A percentile compares a stretch with the other conserved stretches of the same genome.
phyloP scores from a whole-genome alignment of 2,113 vertebrate species.

The Chascanopsetta lugubris region DNA sequence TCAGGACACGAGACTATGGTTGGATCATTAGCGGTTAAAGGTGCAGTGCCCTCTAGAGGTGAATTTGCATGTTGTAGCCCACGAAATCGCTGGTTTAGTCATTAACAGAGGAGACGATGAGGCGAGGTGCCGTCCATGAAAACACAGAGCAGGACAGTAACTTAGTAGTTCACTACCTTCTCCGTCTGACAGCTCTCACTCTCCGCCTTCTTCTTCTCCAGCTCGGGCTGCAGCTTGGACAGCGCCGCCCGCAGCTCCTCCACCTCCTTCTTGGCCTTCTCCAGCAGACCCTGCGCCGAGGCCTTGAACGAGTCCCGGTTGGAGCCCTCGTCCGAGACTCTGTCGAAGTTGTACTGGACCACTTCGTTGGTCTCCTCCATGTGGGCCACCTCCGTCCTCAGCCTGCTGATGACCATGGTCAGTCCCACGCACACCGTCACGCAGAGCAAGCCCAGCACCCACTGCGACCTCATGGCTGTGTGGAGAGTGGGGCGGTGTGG shows the following conservation, averaged over 20 bases:
- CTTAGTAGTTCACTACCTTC: no score
- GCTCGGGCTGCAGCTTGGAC: fast-evolving
- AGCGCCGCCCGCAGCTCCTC: fast-evolving
- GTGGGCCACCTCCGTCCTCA: fast-evolving
- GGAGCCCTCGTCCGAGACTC: fast-evolving
- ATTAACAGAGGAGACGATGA: no score
- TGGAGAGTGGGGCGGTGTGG: no score
- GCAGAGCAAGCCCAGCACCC: not conserved
- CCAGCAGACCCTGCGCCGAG: fast-evolving
- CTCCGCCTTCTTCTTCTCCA: not conserved
- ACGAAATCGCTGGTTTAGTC: no score
- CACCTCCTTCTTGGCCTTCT: fast-evolving
- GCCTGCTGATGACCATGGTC: not conserved
- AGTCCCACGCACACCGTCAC: not conserved
- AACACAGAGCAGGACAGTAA: no score
- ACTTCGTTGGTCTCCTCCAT: fast-evolving
- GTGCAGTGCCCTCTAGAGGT: no score
- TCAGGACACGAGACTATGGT: no score
- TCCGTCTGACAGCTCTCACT: not conserved
- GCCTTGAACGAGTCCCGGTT: fast-evolving
- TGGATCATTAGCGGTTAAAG: no score
- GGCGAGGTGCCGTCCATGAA: no score
- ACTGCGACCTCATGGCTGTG: not conserved
- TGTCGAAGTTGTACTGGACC: fast-evolving
- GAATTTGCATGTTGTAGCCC: no score